phyloP scores from a whole-genome alignment of 1,140 invertebrate genomes.

The Panulirus ornatus region DNA sequence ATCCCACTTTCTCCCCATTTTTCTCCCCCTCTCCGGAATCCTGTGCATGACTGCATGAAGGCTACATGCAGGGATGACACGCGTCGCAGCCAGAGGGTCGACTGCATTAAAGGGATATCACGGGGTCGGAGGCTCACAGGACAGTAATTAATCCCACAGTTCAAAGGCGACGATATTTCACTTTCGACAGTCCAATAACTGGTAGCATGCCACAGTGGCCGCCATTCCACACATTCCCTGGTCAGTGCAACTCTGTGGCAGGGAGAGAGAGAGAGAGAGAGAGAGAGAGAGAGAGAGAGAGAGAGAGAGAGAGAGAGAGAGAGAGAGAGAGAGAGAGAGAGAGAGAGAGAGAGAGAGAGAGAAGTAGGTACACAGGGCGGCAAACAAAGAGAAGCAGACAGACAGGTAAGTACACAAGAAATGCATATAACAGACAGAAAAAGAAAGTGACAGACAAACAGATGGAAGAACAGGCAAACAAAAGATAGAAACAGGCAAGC shows the following conservation, averaged over 20 bases:
- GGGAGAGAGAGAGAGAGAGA: too few relatives aligned
- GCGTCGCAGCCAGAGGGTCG: too few relatives aligned
- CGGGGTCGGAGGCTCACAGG: too few relatives aligned
- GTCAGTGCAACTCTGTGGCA: conserved; percentile 14
- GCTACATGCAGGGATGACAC: too few relatives aligned
- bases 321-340: conserved; percentile 11
- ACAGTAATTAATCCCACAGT: conserved; percentile 35
- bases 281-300: too few relatives aligned
- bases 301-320: conserved; percentile 19
- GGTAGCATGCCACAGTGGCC: background rate
- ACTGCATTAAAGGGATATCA: too few relatives aligned
- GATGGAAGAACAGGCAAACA: too few relatives aligned
- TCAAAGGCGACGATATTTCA: conserved; percentile 46
- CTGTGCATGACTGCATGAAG: background rate
- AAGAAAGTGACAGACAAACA: background rate
- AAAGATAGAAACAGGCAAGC: too few relatives aligned
- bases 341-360: background rate
- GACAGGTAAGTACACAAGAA: background rate
- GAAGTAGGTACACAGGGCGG: too few relatives aligned
- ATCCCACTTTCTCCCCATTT: background rate
- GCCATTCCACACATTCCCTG: conserved; percentile 39
- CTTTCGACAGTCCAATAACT: conserved; percentile 27
- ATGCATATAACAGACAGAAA: background rate
- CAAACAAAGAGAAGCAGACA: background rate
- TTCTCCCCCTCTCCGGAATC: background rate